Evolutionary conservation across 2,888 invertebrate genomes (phyloP), one percentile per base, ranked within the genome.

Genomic region (Ectropis crepuscularia): DNA sequence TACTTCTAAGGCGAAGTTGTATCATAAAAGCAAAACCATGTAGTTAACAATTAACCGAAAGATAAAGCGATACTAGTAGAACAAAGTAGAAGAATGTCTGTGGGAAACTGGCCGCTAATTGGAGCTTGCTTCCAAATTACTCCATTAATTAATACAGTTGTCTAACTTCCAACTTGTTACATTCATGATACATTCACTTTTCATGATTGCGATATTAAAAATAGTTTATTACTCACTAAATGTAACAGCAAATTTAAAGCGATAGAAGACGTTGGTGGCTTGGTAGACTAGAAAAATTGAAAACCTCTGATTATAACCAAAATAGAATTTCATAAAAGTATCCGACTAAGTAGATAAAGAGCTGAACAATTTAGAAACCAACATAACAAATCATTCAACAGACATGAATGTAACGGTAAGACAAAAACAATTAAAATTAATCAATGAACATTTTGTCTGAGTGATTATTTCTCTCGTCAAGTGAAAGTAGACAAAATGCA

Each of bases 401-500:
- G 38, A 37, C 16, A 47, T 51, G 50, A 55, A 55, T 49, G 51
- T 55, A 59, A 43, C 43, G 47, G 49, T 47, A 47, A 55, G 39
- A 53, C 53, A 38, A 63, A 53, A 63, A 57, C 63, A 63, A 61
- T 63, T 57, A 60, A 60, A 63, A 63, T 58, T 57, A 67, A 63
- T 61, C 65, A 65, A 65, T 65, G 58, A 59, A 28, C 57, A 61
- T 65, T 57, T 57, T 64, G 59, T 51, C 39, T 55, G 55, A 50
- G 50, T 60, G 57, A 61, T 60, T 60, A 53, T 53, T 57, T 53
- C 38, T 16, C 43, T 57, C 41, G 53, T 45, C 53, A 53, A 62
- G 63, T 60, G 69, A 69, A 68, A 78, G 83, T 74, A 76, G 79
- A 78, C 79, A 78, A 46, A 76, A 68, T 66, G 60, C 71, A 73